Evolutionary conservation across 2,113 vertebrate genomes (phyloP).

Genomic region (Spheniscus mendiculus): DNA sequence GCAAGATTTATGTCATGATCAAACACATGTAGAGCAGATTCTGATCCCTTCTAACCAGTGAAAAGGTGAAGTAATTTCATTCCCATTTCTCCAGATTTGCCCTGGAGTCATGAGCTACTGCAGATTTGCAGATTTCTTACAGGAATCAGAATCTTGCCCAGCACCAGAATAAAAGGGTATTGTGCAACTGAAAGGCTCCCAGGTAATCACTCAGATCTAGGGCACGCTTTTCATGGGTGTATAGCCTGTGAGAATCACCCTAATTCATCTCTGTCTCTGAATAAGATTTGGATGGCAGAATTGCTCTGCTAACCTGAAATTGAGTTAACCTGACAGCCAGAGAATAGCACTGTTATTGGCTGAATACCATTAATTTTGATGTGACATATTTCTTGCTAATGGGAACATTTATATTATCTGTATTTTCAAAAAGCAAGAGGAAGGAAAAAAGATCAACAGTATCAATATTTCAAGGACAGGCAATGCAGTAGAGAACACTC

Average conservation of each 20-base stretch:
- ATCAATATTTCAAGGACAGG: constrained; percentile 53
- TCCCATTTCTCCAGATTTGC: not conserved
- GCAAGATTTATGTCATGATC: not conserved
- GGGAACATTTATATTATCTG: constrained; percentile 67
- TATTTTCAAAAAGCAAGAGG: not conserved
- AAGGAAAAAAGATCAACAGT: not conserved
- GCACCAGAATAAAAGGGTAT: not conserved
- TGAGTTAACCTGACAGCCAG: constrained; percentile 58
- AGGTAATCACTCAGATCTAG: not conserved
- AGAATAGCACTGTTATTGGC: constrained; percentile 25
- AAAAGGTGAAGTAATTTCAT: not conserved
- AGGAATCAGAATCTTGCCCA: not conserved
- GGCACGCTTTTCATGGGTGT: not conserved
- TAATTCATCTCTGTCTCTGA: constrained; percentile 58
- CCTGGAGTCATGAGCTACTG: not conserved
- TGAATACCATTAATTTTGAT: constrained; percentile 68
- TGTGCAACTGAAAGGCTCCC: not conserved
- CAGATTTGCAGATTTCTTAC: not conserved
- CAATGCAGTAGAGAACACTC: not conserved
- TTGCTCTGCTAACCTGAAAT: constrained; percentile 59
- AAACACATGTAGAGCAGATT: not conserved
- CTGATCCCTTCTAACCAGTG: not conserved
- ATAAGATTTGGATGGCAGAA: constrained; percentile 47
- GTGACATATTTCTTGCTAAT: constrained; percentile 74
- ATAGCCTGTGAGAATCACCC: not conserved